Evolutionary conservation across 2,888 invertebrate genomes (phyloP), one percentile per base, ranked within the genome.

Genomic region (Stratiomys singularior): DNA sequence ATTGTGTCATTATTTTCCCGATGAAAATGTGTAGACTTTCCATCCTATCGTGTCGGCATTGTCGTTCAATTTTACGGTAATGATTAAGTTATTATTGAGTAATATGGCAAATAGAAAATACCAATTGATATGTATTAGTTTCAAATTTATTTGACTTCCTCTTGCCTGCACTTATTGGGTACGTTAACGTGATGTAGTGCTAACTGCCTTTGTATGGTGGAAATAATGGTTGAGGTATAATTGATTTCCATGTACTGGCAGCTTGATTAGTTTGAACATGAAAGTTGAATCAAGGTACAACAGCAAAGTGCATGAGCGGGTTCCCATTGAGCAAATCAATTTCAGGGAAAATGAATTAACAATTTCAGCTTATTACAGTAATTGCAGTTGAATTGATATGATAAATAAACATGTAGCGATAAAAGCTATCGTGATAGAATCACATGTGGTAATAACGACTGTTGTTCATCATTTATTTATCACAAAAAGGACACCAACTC

Each of bases 1-100:
- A 74, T 74, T 74, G 44, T 74, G 37, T 74, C 74, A 60, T 74
- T 74, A 74, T 25, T 60, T 74, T 74, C 15, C 58, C 58, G 60
- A 69, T 69, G 13, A 74, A 74, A 74, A 60, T 28, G 71, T 72
- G 27, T 56, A 15, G 18, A 72, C 56, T 69, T 72, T 56, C 71
- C 30, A 11, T 27, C 18, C 11, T 37, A 37, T 66, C 64, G 60
- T 4, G 21, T 13, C 27, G 37, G 28, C 21, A 13, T 30, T 9
- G 21, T 37, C 7, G 37, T 44, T 67, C 69, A 72, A 56, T 56
- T 28, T 52, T 30, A 52, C 47, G 71, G 71, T 30, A 72, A 52
- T 56, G 52, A 52, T 72, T 52, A 23, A 72, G 28, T 44, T 72
- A 72, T 72, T 72, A 72, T 66, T 66, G 66, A 27, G 18, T 64